Conservation (phyloP, 2,113 vertebrate genomes). For the Archilochus colubris region DNA sequence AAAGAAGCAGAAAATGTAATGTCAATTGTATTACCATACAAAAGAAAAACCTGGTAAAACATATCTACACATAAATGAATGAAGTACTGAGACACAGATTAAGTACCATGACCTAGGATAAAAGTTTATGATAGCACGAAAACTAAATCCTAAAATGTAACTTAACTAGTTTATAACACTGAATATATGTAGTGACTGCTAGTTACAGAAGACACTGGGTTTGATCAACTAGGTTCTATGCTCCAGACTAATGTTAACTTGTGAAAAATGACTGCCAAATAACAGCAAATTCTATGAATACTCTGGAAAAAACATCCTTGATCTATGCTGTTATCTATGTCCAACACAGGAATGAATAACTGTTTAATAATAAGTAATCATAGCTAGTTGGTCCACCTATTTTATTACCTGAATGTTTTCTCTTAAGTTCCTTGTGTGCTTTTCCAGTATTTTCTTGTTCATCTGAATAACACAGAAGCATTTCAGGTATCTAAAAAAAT, state of each 20-base stretch:
- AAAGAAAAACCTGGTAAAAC: neutral
- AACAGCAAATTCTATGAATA: neutral
- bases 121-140: neutral
- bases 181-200: neutral
- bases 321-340: neutral
- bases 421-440: constrained; percentile 58
- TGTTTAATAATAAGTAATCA: neutral
- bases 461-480: constrained; percentile 82
- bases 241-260: neutral
- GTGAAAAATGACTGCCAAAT: neutral
- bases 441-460: constrained; percentile 71
- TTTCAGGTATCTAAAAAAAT: constrained; percentile 89
- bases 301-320: neutral
- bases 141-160: neutral
- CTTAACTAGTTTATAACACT: neutral
- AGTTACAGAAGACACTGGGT: neutral
- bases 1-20: neutral
- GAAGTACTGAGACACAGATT: neutral
- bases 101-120: neutral
- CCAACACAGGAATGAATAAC: neutral
- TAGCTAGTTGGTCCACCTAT: neutral
- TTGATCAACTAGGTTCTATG: neutral
- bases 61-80: neutral
- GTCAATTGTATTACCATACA: neutral
- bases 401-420: constrained; percentile 76